These are phyloP conservation scores for Lutraria rhynchaena DNA, from an alignment of 1,140 invertebrate species.

Conservation along the genomic window DNA sequence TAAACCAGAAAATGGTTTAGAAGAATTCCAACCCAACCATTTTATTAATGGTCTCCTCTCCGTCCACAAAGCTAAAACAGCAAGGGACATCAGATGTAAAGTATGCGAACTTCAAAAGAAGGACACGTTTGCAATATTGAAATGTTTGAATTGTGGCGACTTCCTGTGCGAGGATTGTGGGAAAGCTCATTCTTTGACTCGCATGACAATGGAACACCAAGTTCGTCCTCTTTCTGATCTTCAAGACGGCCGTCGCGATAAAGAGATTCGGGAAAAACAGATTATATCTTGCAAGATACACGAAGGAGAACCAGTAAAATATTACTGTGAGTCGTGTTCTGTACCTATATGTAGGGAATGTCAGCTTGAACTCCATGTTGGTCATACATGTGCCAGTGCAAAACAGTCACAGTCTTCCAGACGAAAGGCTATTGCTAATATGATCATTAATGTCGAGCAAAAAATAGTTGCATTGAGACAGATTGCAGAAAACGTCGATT, in stretches of 20 bases:
- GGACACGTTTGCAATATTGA: slow-evolving; percentile 47
- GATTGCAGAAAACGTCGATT: slow-evolving; percentile 37
- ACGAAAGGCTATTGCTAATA: slow-evolving; percentile 46
- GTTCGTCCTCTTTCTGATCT: slow-evolving; percentile 45
- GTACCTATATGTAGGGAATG: slow-evolving; percentile 52
- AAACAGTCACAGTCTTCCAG: slow-evolving; percentile 40
- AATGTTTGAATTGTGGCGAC: slow-evolving; percentile 57
- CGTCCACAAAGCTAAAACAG: slow-evolving; percentile 45
- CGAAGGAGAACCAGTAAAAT: slow-evolving; percentile 42
- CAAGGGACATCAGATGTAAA: slow-evolving; percentile 48
- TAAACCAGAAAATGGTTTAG: slow-evolving; percentile 41
- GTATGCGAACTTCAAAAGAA: slow-evolving; percentile 55
- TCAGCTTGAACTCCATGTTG: slow-evolving; percentile 48
- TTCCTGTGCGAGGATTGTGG: slow-evolving; percentile 58
- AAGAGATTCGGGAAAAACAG: slow-evolving; percentile 45
- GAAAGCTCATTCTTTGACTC: slow-evolving; percentile 50
- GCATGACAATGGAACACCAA: slow-evolving; percentile 56
- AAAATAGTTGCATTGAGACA: slow-evolving; percentile 44
- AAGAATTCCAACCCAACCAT: slow-evolving; percentile 50
- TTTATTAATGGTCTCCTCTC: slow-evolving; percentile 43
- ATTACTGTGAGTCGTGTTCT: slow-evolving; percentile 52
- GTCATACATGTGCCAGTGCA: slow-evolving; percentile 39
- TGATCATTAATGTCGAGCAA: slow-evolving; percentile 41
- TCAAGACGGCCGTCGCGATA: slow-evolving; percentile 39
- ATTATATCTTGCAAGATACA: slow-evolving; percentile 32